Conservation (phyloP, 2,888 invertebrate species). For the Aporophyla lueneburgensis region DNA sequence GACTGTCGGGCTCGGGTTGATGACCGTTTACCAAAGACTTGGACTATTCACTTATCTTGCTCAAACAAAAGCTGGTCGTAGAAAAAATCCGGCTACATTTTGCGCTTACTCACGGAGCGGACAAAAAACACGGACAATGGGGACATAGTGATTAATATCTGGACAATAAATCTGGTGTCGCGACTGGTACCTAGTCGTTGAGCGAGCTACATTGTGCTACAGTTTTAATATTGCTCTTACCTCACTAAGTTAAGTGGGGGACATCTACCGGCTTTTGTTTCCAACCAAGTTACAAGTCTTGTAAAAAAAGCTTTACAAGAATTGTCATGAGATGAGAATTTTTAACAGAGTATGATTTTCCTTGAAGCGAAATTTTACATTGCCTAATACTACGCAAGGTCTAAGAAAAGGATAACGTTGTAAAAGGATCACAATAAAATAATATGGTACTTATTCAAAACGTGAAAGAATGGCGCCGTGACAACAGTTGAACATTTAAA, state of each 20-base stretch:
- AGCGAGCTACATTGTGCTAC: conserved; percentile 47
- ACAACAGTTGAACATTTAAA: conserved; percentile 42
- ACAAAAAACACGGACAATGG: conserved; percentile 84
- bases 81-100: conserved; percentile 79
- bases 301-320: conserved; percentile 2
- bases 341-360: not conserved
- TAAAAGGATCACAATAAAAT: conserved; percentile 26
- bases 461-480: conserved; percentile 52
- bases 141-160: conserved; percentile 85
- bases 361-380: not conserved
- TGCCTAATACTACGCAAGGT: not conserved
- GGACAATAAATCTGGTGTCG: conserved; percentile 73
- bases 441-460: conserved; percentile 31
- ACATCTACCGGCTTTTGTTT: conserved; percentile 20
- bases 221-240: conserved; percentile 42
- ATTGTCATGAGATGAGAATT: not conserved
- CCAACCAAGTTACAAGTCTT: not conserved
- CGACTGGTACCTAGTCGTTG: conserved; percentile 39
- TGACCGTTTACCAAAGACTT: conserved; percentile 82
- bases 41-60: conserved; percentile 87
- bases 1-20: conserved; percentile 78
- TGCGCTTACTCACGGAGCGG: conserved; percentile 84
- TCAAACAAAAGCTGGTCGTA: conserved; percentile 83
- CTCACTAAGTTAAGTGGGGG: conserved; percentile 18
- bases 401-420: not conserved